A percentile compares a stretch with the other conserved stretches of the same genome.
phyloP scores from a whole-genome alignment of 2,113 vertebrate species.

The Embiotoca jacksoni region DNA sequence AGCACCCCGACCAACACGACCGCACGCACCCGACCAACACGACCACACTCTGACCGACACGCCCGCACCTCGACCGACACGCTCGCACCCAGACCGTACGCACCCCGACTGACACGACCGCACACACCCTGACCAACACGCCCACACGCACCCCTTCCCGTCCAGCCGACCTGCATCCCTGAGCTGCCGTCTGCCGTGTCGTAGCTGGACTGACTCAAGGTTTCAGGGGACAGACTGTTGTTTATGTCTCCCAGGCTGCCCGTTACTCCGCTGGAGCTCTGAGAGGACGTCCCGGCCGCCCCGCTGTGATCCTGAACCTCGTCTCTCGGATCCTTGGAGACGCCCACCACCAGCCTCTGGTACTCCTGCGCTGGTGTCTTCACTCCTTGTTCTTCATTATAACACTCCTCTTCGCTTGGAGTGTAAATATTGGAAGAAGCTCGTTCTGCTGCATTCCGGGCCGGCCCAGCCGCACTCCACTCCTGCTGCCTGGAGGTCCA shows the following conservation, averaged over 20 bases:
- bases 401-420: slow-evolving; percentile 15
- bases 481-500: slow-evolving; percentile 61
- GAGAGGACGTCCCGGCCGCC: slow-evolving; percentile 47
- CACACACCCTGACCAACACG: background rate
- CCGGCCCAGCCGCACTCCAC: slow-evolving; percentile 19
- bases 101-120: background rate
- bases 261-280: slow-evolving; percentile 80
- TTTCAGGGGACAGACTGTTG: slow-evolving; percentile 73
- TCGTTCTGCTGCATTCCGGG: background rate
- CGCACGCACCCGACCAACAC: too few relatives aligned
- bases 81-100: too few relatives aligned
- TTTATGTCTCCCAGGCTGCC: slow-evolving; percentile 72
- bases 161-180: slow-evolving; percentile 74
- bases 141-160: background rate
- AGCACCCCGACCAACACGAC: too few relatives aligned
- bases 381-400: slow-evolving; percentile 7
- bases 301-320: slow-evolving; percentile 48
- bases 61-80: too few relatives aligned
- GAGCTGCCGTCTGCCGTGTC: slow-evolving; percentile 59
- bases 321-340: slow-evolving; percentile 33
- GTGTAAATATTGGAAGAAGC: background rate
- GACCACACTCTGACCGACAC: too few relatives aligned
- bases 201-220: slow-evolving; percentile 72
- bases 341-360: background rate
- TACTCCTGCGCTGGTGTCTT: background rate